phyloP scores from a whole-genome alignment of 1,140 invertebrate genomes.

The Habropoda laboriosa region DNA sequence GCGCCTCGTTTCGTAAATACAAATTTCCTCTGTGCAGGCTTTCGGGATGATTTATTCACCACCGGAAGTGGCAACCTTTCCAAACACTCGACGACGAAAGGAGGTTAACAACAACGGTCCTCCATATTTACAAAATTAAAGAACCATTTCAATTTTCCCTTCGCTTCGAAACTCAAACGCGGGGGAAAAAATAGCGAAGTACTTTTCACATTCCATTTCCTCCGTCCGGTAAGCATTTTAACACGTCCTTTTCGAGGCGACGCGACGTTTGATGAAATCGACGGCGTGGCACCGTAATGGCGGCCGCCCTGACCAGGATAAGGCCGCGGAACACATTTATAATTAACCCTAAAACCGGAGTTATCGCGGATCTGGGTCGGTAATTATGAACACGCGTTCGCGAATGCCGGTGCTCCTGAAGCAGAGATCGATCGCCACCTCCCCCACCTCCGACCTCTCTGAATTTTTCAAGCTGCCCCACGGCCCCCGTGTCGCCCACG shows the following conservation, averaged over 20 bases:
- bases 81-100: background rate
- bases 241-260: no score
- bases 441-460: background rate
- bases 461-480: slow-evolving; percentile 14
- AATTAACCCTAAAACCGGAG: slow-evolving; percentile 42
- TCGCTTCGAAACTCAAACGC: no score
- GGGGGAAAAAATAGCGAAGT: no score
- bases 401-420: slow-evolving; percentile 16
- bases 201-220: no score
- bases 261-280: no score
- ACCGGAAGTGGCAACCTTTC: background rate
- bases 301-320: background rate
- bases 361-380: slow-evolving; percentile 29
- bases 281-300: background rate
- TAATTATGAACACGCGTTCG: slow-evolving; percentile 38
- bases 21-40: background rate
- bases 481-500: background rate
- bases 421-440: slow-evolving; percentile 14
- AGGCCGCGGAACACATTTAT: slow-evolving; percentile 23
- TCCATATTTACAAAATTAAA: background rate
- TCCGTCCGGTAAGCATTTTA: no score
- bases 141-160: background rate
- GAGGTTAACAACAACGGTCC: no score
- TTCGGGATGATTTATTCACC: background rate
- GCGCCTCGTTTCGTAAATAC: background rate